phyloP scores from a whole-genome alignment of 2,797 vertebrate genomes.

The Labroides dimidiatus region DNA sequence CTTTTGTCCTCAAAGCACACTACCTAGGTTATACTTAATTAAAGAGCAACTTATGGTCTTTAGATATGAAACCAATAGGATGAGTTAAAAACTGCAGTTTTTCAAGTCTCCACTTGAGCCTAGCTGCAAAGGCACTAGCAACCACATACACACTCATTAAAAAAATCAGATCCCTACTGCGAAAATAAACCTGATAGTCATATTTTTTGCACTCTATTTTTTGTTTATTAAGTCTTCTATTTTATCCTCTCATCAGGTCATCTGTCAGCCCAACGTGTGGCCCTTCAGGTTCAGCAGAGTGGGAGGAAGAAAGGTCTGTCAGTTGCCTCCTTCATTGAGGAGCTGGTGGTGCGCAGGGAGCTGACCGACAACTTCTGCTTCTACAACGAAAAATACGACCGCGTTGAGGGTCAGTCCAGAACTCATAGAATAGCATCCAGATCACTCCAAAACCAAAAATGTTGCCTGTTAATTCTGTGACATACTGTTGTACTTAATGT shows the following conservation, averaged over 20 bases:
- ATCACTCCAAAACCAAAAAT: background rate
- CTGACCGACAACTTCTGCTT: slow-evolving; percentile 94
- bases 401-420: slow-evolving; percentile 82
- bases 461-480: too few species aligned
- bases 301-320: slow-evolving; percentile 73
- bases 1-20: too few species aligned
- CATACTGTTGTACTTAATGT: background rate
- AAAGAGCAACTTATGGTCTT: too few species aligned
- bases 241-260: slow-evolving; percentile 78
- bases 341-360: slow-evolving; percentile 90
- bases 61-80: too few species aligned
- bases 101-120: too few species aligned
- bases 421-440: background rate
- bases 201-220: too few species aligned
- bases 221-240: background rate
- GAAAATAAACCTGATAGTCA: too few species aligned
- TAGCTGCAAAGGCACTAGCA: too few species aligned
- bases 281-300: slow-evolving; percentile 84
- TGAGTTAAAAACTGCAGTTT: too few species aligned
- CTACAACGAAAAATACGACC: slow-evolving; percentile 92
- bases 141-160: too few species aligned
- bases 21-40: too few species aligned
- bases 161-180: too few species aligned
- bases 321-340: slow-evolving; percentile 85
- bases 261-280: slow-evolving; percentile 88